Conservation (phyloP, 2,113 vertebrate genomes). For the Alectura lathami region DNA sequence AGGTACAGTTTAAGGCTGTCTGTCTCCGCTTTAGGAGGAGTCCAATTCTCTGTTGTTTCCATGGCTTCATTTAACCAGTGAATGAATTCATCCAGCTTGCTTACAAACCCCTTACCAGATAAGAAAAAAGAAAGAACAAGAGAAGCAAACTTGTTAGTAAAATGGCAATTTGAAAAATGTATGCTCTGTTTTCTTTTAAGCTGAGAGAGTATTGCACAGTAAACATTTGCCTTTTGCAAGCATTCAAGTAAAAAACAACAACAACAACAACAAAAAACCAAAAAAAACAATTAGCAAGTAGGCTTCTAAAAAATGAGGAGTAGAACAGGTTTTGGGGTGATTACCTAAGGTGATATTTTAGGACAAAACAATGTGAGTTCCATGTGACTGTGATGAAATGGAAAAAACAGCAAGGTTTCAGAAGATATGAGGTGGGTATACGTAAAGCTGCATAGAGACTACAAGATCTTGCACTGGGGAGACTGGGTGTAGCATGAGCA, state of each 20-base stretch:
- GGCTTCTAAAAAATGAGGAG: neutral
- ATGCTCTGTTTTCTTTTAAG: neutral
- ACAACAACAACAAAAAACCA: too few species aligned
- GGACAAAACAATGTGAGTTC: neutral
- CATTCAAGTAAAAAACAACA: neutral
- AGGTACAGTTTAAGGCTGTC: conserved; percentile 92
- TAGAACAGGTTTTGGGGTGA: neutral
- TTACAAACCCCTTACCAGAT: conserved; percentile 86
- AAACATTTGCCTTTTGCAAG: neutral
- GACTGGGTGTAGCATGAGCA: neutral
- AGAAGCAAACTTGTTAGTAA: conserved; percentile 48
- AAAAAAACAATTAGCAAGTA: neutral
- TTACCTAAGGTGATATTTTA: neutral
- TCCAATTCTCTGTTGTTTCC: conserved; percentile 96
- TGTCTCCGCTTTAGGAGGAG: conserved; percentile 88
- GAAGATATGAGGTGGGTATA: neutral
- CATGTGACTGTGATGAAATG: neutral
- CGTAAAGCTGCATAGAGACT: neutral
- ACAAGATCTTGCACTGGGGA: neutral
- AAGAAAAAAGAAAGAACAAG: conserved; percentile 42
- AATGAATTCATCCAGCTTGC: conserved; percentile 96
- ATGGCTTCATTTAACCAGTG: conserved; percentile 93
- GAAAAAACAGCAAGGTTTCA: neutral
- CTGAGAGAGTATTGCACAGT: neutral
- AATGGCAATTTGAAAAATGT: conserved; percentile 10